Evolutionary conservation across 2,888 invertebrate species (phyloP), one percentile per base, ranked within the genome.

Genomic region (Eutolmus rufibarbis): DNA sequence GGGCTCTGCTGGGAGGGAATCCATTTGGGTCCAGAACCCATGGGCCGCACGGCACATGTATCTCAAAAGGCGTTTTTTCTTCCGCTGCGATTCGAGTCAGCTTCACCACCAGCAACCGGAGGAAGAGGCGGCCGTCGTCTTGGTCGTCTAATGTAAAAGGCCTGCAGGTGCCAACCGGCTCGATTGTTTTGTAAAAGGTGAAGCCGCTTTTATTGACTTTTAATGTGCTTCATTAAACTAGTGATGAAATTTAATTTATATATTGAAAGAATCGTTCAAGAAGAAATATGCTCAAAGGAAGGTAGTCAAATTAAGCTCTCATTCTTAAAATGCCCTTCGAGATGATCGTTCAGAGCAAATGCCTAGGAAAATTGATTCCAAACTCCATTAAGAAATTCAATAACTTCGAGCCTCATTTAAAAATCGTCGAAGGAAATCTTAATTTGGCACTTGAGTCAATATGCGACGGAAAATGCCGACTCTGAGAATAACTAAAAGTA

Each of bases 191-290:
- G 40, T 76, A 37, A 74, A 82, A 87, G 87, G 82, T 76, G 81
- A 76, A 66, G 56, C 82, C 40, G 56, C 74, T 87, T 87, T 87
- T 87, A 87, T 87, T 82, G 82, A 82, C 74, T 82, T 87, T 87
- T 87, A 82, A 87, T 87, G 82, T 40, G 37, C n/a, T 37, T 82
- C 87, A 87, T 87, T 87, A 87, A 43, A 34, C 66, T 82, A 79
- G 82, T 51, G 57, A 82, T 82, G 82, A 82, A 82, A 82, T 66
- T 82, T 57, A 82, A 82, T 82, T 82, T 82, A 57, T 82, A 57
- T 82, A 82, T 82, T 79, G 51, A 79, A 23, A 51, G 79, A 79
- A 79, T 51, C 28, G 8, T 23, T 8, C 28, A 23, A 66, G 66
- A 23, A 66, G 28, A 66, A 66, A 23, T 4, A 66, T n/a, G 19